Evolutionary conservation across 2,797 vertebrate species (phyloP), one percentile per base, ranked within the genome.

Genomic region (Manis crassicaudata): DNA sequence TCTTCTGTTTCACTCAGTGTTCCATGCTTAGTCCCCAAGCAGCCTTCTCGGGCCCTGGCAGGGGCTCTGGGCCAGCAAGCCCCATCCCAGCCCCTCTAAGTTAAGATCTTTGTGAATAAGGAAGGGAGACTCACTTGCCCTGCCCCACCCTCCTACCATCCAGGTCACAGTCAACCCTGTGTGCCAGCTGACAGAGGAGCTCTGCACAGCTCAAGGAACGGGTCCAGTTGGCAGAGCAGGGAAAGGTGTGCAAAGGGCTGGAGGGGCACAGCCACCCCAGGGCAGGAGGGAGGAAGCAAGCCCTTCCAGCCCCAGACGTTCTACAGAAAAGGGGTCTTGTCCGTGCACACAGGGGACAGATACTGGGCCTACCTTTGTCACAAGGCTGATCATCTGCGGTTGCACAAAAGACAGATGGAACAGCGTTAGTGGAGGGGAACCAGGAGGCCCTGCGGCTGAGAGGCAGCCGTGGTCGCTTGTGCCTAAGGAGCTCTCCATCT

Each of bases 361-460:
- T 14, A 84, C 90, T 84, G 56, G 84, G 99, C 99, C 85, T 99
- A 99, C 99, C 99, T 99, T 98, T 99, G 79, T 99, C 99, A 98
- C 99, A 99, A 96, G 98, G 98, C 88, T 99, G 99, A 98, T 99
- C 99, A 98, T 99, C 99, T 99, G 98, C 62, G 96, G 99, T 98
- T 98, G 99, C 99, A 98, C 99, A 98, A 99, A 99, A 98, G 98
- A 98, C 98, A 98, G 98, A 99, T 95, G 97, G 95, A 90, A 96
- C 58, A 97, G 81, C 52, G 1, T 99, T 98, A 98, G 97, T 88
- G 85, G 67, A 97, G 88, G 93, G 93, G 77, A 83, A 97, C 95
- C 75, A 6, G 94, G 86, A 87, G 95, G 92, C 94, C 88, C 97
- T 79, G 83, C 14, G 92, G 88, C 43, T 16, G 35, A 81, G 94